Base-by-base conservation (phyloP, 2,797 vertebrate species). In the Chelidonichthys spinosus region DNA sequence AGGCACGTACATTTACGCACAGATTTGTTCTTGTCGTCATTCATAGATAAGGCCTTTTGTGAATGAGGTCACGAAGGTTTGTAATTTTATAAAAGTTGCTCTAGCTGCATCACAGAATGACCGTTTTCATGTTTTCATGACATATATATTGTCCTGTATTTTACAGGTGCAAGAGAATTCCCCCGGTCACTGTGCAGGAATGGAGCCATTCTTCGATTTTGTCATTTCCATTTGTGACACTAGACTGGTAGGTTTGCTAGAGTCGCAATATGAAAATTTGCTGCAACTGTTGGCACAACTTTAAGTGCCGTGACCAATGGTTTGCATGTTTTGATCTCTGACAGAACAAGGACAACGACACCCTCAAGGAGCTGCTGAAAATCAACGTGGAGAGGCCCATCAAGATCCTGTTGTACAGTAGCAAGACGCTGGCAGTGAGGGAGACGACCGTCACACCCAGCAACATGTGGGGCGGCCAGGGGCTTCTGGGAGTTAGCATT, bases 181-280 rank as follows among this genome's bases (percentile, higher is more conserved):
- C 37, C 98, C 98, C 0, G 98, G 97, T 55, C 96, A 96, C 46
- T 91, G 93, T 86, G 98, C 97, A 72, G 98, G 98, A 78, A 83
- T 99, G 85, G 98, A 99, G 87, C 98, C 97, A 0, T 99, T 98
- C 92, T 99, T 99, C 92, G 98, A 99, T 93, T 99, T 99, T 90
- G 98, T 99, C 2, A 95, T 99, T 86, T 98, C 98, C 65, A 95
- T 99, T 88, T 96, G 96, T 6, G 96, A 96, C 88, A 96, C 95
- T 0, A 95, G 98, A 95, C 87, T 99, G 94, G 98, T 99, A 93
- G 92, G 82, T 96, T 93, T 43, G 25, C 11, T 9, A 0, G 42
- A 5, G 36, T 32, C 11, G 5, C 7, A 15, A 11, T 15, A 18
- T 37, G 11, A 18, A 40, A 50, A 55, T 10, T 1, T 32, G 35